Conservation (phyloP, 1,140 invertebrate genomes). For the Hermatobates lingyangjiaoensis region DNA sequence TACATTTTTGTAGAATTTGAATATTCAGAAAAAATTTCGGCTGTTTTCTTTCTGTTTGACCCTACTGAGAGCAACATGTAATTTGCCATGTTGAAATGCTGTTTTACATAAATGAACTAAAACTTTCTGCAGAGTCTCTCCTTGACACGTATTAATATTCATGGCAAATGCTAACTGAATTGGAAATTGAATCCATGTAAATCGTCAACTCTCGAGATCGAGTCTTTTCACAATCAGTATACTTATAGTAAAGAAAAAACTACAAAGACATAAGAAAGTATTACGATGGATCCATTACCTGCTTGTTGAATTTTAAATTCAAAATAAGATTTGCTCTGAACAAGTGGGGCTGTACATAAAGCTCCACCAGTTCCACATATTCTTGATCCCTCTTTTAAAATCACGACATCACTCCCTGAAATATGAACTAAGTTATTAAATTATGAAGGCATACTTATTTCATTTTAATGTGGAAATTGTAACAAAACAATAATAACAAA, state of each 20-base stretch:
- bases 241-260: background rate
- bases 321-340: constrained; percentile 97
- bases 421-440: constrained; percentile 17
- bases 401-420: constrained; percentile 88
- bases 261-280: background rate
- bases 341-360: constrained; percentile 75
- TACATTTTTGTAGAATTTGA: too few relatives aligned
- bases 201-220: background rate
- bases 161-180: background rate
- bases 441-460: too few relatives aligned
- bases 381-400: constrained; percentile 87
- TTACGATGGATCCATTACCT: constrained; percentile 32
- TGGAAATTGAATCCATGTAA: background rate
- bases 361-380: constrained; percentile 91
- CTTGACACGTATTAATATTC: background rate
- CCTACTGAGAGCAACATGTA: too few relatives aligned
- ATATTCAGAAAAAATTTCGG: too few relatives aligned
- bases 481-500: too few relatives aligned
- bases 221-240: background rate
- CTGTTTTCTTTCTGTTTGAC: too few relatives aligned
- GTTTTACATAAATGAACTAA: background rate
- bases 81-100: too few relatives aligned
- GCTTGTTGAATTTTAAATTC: constrained; percentile 94
- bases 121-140: background rate
- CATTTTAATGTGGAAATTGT: too few relatives aligned